These are phyloP conservation scores for Pseudanteris insignis DNA, from an alignment of 2,888 invertebrate genomes.

Conservation along the genomic window DNA sequence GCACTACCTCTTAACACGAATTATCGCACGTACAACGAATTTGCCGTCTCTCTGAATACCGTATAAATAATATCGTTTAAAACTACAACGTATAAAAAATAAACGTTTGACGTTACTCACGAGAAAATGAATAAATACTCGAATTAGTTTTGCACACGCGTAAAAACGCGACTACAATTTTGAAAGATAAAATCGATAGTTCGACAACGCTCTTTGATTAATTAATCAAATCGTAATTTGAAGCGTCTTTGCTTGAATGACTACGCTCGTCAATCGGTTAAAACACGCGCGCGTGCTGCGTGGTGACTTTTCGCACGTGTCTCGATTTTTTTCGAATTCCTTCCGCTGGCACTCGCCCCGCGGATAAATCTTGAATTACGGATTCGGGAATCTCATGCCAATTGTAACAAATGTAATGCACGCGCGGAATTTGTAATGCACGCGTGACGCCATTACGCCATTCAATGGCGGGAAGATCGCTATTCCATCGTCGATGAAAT, in stretches of 20 bases:
- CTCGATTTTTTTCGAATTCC: slow-evolving; percentile 15
- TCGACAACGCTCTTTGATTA: slow-evolving; percentile 4
- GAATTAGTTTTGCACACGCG: no score
- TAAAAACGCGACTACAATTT: slow-evolving; percentile 21
- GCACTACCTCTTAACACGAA: no score
- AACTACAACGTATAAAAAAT: slow-evolving; percentile 1
- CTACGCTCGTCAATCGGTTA: slow-evolving; percentile 36
- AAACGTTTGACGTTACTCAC: background rate
- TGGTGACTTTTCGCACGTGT: slow-evolving; percentile 29
- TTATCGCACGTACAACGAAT: no score
- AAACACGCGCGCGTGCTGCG: slow-evolving; percentile 28
- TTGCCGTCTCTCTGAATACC: no score
- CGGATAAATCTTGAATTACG: slow-evolving; percentile 31
- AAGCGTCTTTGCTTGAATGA: slow-evolving; percentile 19
- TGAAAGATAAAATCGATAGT: slow-evolving; percentile 7
- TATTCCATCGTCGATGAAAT: slow-evolving; percentile 1
- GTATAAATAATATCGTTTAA: background rate
- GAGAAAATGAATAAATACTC: no score
- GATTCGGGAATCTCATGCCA: slow-evolving; percentile 28
- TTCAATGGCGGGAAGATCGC: slow-evolving; percentile 5
- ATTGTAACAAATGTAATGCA: slow-evolving; percentile 30
- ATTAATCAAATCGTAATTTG: slow-evolving; percentile 18
- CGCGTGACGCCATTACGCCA: slow-evolving; percentile 5
- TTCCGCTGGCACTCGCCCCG: slow-evolving; percentile 15
- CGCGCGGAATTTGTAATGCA: slow-evolving; percentile 15